Evolutionary conservation across 2,797 vertebrate species (phyloP).

Genomic region (Pelochelys cantorii): DNA sequence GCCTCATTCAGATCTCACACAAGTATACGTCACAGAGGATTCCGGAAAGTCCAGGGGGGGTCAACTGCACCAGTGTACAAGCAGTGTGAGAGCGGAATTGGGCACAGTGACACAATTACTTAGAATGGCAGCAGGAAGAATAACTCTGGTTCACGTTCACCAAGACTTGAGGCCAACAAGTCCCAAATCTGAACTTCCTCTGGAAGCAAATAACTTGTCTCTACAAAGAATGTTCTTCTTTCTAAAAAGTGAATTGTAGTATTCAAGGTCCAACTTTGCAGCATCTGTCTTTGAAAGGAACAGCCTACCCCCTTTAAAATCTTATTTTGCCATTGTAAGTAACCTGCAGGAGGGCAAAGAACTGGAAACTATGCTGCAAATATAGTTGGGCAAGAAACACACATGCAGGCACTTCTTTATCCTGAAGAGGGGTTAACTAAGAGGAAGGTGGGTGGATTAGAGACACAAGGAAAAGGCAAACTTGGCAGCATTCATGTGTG

Average conservation of each 20-base stretch:
- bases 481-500: slow-evolving; percentile 13
- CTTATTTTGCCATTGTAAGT: slow-evolving; percentile 11
- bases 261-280: not conserved
- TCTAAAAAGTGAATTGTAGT: not conserved
- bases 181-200: not conserved
- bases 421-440: slow-evolving; percentile 27
- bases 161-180: not conserved
- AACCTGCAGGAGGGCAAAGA: slow-evolving; percentile 7
- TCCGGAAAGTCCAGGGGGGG: not conserved
- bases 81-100: not conserved
- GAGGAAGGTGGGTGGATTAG: slow-evolving; percentile 42
- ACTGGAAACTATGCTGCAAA: slow-evolving; percentile 27
- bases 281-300: not conserved
- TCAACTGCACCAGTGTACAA: not conserved
- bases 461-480: slow-evolving; percentile 46
- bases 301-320: not conserved
- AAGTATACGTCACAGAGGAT: not conserved
- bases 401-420: slow-evolving; percentile 27
- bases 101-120: not conserved
- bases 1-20: not conserved
- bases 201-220: not conserved
- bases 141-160: not conserved
- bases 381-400: slow-evolving; percentile 7
- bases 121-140: not conserved
- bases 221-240: not conserved